Conservation (phyloP, 2,888 invertebrate species). For the Omphaloscelis lunosa region DNA sequence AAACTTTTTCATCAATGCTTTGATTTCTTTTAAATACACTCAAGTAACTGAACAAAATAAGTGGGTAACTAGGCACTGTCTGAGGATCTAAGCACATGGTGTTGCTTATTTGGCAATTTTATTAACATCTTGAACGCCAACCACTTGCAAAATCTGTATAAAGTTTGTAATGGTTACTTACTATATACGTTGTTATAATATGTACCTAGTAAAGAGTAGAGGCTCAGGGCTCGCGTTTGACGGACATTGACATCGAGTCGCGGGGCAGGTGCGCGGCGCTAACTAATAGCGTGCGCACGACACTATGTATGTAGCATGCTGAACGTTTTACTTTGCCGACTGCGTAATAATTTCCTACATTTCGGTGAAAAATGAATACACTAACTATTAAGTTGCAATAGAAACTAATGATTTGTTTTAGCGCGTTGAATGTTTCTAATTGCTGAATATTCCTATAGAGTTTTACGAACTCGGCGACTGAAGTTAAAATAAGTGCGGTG, state of each 20-base stretch:
- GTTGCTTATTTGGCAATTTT: neutral
- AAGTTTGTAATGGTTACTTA: slow-evolving; percentile 6
- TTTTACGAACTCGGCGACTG: slow-evolving; percentile 17
- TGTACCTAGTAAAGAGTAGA: slow-evolving; percentile 57
- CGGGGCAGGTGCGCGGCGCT: slow-evolving; percentile 81
- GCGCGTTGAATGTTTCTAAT: neutral
- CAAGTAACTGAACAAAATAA: neutral
- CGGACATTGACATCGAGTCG: slow-evolving; percentile 87
- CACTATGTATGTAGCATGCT: slow-evolving; percentile 65
- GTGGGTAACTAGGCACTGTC: too few species aligned
- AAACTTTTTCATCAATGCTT: neutral
- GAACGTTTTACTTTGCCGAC: slow-evolving; percentile 51
- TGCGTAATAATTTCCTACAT: slow-evolving; percentile 33
- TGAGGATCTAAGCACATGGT: neutral
- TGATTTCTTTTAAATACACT: neutral
- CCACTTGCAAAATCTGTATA: neutral
- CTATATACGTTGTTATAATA: slow-evolving; percentile 51
- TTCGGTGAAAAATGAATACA: slow-evolving; percentile 15
- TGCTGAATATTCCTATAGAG: neutral
- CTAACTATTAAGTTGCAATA: slow-evolving; percentile 4
- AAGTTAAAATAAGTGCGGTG: slow-evolving; percentile 75
- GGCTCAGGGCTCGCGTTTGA: slow-evolving; percentile 79
- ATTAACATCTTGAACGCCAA: neutral
- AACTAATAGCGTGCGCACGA: slow-evolving; percentile 75
- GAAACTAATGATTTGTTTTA: neutral